Evolutionary conservation across 1,140 invertebrate genomes (phyloP), one percentile per base, ranked within the genome.

Genomic region (Cyrtorhinus lividipennis): DNA sequence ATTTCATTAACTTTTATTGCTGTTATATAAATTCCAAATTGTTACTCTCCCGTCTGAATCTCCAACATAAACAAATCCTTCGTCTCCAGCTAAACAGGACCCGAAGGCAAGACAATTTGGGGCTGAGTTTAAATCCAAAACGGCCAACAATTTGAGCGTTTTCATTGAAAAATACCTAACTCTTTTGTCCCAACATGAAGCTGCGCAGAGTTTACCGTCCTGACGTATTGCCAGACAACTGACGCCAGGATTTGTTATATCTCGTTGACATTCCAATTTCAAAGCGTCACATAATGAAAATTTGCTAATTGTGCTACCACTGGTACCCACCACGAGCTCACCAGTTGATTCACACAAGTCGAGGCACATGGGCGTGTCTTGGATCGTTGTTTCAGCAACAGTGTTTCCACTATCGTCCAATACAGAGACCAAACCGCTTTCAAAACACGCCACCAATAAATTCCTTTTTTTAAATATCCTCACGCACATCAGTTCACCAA

Each of bases 141-240:
- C 83, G 8, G 83, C 88, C 57, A 92, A 70, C 1, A 84, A 80
- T 56, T 84, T 78, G 10, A 90, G 71, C 62, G 80, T 85, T 71
- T 87, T 88, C 81, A 84, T 86, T 2, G 87, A 85, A 72, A 84
- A 91, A 65, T 91, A 77, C 68, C 87, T 75, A 46, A 90, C 76
- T 57, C 81, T 79, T 2, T 82, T 81, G 70, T 92, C 88, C 84
- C 85, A 89, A 22, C 87, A 83, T 30, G 82, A 88, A 23, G 79
- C 77, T 22, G 82, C 81, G 69, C 91, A 82, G 3, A 92, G 81
- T 72, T 85, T 88, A 12, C 81, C 77, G 75, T 91, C 88, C 0
- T 73, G 68, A 62, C 87, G 77, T 56, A 88, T 80, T 64, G 77
- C 76, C n/a, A 89, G 74, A 66, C 78, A 78, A 69, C 82, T 84